Conservation (phyloP, 2,888 invertebrate genomes). For the Caenorhabditis doughertyi region DNA sequence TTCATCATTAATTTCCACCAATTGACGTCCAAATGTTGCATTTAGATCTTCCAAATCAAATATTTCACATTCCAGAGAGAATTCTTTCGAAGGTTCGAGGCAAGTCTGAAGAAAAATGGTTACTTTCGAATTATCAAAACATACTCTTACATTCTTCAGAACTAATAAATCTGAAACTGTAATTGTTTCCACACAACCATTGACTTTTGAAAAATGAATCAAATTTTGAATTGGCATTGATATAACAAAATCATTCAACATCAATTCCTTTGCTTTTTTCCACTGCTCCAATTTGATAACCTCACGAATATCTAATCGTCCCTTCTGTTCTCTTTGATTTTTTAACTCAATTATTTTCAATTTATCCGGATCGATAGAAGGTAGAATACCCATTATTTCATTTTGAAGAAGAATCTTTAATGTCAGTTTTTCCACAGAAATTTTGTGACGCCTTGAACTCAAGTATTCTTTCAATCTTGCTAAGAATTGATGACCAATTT, state of each 20-base stretch:
- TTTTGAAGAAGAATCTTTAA: neutral
- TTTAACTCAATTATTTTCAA: neutral
- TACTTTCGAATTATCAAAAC: too few species aligned
- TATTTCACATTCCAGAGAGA: neutral
- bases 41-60: neutral
- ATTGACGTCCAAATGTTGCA: neutral
- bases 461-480: neutral
- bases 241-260: neutral
- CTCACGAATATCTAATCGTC: neutral
- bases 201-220: neutral
- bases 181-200: neutral
- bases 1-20: neutral
- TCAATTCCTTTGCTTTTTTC: neutral
- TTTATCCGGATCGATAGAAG: neutral
- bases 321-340: neutral
- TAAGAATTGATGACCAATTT: neutral
- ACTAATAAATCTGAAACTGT: neutral
- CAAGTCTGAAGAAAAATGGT: neutral
- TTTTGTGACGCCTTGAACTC: neutral
- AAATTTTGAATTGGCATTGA: neutral
- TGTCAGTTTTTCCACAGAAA: neutral
- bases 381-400: neutral
- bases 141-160: neutral
- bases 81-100: neutral
- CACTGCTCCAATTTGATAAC: neutral